Base-by-base conservation (phyloP, 2,797 vertebrate species). In the Clamator glandarius region DNA sequence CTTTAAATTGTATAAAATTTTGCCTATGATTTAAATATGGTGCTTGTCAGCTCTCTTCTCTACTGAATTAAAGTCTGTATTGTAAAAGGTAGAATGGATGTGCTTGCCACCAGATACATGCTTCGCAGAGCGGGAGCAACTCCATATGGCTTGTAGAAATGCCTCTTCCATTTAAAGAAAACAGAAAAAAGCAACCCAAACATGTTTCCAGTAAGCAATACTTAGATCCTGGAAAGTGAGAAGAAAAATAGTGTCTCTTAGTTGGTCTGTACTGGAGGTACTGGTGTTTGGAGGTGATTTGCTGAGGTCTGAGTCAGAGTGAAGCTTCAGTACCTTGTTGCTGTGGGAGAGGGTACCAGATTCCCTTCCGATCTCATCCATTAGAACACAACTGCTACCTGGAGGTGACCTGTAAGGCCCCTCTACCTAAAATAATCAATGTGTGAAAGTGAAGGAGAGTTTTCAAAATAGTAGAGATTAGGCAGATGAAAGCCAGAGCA, bases 1-100 rank as follows among this genome's bases (percentile, higher is more conserved):
- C 44, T 92, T 87, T 51, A 14, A 26, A 13, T 16, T 62, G 67
- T 67, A 35, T 0, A 2, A 75, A 73, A 10, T 39, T 84, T 84
- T 69, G 46, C 51, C 35, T 82, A 48, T 33, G 85, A 72, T 88
- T 73, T 84, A 66, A 93, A 93, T 70, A 51, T 92, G 66, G 66
- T 66, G 68, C 70, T 31, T 55, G 64, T 50, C 79, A 64, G 72
- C 48, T 54, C 62, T 44, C 54, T 54, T 78, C n/a, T 36, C 51
- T 44, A 33, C 58, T 87, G 88, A 69, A 75, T 63, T 42, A 68
- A 66, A 24, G 51, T 88, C 62, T 5, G 7, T 26, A 9, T 15
- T 44, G 31, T 26, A 31, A 63, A 87, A 55, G 69, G 87, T 5
- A 84, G 66, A 86, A 92, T 35, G 55, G 59, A 79, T 63, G 55